These are phyloP conservation scores for Phylloscopus trochilus DNA, from an alignment of 2,113 vertebrate genomes.

Conservation along the genomic window DNA sequence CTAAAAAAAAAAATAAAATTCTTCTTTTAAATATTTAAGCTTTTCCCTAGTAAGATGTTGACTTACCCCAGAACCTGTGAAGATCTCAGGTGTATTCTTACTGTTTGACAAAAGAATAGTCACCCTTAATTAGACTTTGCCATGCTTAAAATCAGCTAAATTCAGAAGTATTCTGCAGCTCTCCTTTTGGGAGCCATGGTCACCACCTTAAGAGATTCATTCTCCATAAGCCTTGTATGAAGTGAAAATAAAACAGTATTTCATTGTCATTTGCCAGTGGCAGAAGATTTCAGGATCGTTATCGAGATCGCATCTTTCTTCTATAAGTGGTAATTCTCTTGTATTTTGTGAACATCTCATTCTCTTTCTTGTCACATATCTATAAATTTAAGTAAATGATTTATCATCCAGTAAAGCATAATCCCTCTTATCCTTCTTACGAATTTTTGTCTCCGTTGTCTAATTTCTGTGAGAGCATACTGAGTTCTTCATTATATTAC, in stretches of 20 bases:
- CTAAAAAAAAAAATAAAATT: rapidly evolving
- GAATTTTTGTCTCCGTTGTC: background rate
- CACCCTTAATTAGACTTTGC: background rate
- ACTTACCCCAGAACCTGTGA: background rate
- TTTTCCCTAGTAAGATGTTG: background rate
- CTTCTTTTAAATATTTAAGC: background rate
- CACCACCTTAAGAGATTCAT: background rate
- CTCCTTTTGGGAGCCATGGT: background rate
- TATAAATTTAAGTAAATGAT: background rate
- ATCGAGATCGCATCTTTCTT: background rate
- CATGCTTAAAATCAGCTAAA: background rate
- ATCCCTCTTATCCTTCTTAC: background rate
- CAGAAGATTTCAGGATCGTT: background rate
- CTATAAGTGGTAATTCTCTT: background rate
- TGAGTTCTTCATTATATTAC: background rate
- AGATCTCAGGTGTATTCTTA: background rate
- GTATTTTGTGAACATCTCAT: background rate
- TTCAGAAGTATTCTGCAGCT: background rate
- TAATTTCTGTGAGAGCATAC: background rate
- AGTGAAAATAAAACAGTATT: background rate
- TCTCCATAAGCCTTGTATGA: background rate
- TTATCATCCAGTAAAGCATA: background rate
- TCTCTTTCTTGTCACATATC: background rate
- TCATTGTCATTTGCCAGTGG: background rate
- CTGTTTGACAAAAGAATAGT: background rate